Base-by-base conservation (phyloP, 2,797 vertebrate genomes). In the Gallinago stenura region DNA sequence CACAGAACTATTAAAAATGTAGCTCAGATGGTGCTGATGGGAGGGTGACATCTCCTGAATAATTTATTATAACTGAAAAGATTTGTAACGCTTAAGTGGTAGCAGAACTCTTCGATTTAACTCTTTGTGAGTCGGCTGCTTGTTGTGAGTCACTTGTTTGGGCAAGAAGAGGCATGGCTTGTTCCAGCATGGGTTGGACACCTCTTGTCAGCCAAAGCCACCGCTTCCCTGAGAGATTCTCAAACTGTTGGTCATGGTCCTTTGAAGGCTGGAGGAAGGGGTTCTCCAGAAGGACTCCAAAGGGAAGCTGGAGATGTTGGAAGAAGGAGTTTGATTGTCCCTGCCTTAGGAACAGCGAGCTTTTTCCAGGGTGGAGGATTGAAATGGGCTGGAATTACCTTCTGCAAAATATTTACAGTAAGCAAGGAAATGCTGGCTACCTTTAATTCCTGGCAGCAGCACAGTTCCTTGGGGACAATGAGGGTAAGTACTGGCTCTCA, bases 11-110 rank as follows among this genome's bases (percentile, higher is more conserved):
- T 83, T 90, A 46, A 37, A 95, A 92, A 46, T 68, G 70, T 92
- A 85, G 89, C 93, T 93, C 90, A 91, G 86, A 92, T 95, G 96
- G 93, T 88, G 87, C 90, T 93, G 93, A 91, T 60, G 81, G 56
- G 90, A 92, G 76, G 86, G 26, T 90, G 90, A 76, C 90, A 94
- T 87, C 83, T 94, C 93, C 91, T 95, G 90, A 95, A 96, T 96
- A 90, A 95, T 94, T 93, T 93, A 96, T 92, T 94, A 87, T 50
- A 69, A 57, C 93, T 64, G 81, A 43, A 30, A 76, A 82, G 90
- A 89, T 88, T 76, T 94, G 89, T 91, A 84, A 69, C 6, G 5
- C 68, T 88, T 88, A 66, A 82, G 68, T 35, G 24, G 50, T 73
- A 86, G 71, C 62, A 41, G 82, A 89, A 76, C 43, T 45, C 51